Evolutionary conservation across 2,888 invertebrate species (phyloP), one percentile per base, ranked within the genome.

Genomic region (Mimumesa dahlbomi): DNA sequence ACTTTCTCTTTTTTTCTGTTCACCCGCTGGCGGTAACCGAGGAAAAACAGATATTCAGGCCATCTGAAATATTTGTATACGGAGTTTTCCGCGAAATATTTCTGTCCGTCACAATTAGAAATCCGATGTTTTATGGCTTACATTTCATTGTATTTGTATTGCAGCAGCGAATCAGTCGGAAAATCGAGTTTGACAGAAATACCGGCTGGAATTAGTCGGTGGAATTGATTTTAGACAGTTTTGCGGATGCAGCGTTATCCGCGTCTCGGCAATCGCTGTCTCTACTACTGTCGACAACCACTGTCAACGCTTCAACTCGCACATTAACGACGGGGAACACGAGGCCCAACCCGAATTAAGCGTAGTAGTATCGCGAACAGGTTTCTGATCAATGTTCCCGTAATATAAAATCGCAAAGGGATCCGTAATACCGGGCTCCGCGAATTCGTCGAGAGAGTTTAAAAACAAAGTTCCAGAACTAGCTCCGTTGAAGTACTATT

Each of bases 381-480:
- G 40, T 7, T 38, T 21, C 46, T 29, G 46, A 56, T 56, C 56
- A 25, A 11, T 48, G 58, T 49, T 61, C 58, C 50, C 54, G 53
- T 21, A 34, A 52, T 38, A 52, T 52, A 52, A 38, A 52, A 52
- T 52, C 45, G 36, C 31, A 45, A 45, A 56, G 43, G 13, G 13
- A n/a, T n/a, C 34, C 36, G 13, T 21, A 29, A 21, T 11, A 19
- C 45, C 40, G 52, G 21, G 38, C 38, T 38, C 40, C 52, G 38
- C 52, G 52, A 52, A 38, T 52, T 52, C 38, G 40, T 38, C 38
- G 38, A 52, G 50, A 21, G 46, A 49, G 72, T 72, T 72, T 70
- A 70, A 66, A 74, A 73, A 73, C 66, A 63, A 75, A 73, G 75
- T 75, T 75, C 52, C 29, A n/a, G 29, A 63, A 63, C 70, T 66